Conservation (phyloP, 2,113 vertebrate genomes). For the Gymnogyps californianus region DNA sequence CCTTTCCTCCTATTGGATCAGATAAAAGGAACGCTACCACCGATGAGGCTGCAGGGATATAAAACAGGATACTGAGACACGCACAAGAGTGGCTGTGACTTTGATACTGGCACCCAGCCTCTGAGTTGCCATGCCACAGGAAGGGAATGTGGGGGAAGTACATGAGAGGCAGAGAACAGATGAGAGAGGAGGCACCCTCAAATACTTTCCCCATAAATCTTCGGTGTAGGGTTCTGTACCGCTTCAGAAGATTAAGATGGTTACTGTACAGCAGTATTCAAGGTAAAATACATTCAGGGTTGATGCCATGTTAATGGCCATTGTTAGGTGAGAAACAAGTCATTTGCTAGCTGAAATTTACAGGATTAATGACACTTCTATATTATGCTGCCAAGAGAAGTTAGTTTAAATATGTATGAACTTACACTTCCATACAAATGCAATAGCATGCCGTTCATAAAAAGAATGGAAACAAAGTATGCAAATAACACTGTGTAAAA, state of each 20-base stretch:
- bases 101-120: not conserved
- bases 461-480: not conserved
- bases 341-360: not conserved
- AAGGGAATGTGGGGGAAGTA: not conserved
- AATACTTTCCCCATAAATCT: not conserved
- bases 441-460: not conserved
- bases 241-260: not conserved
- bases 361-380: not conserved
- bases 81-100: too few relatives aligned
- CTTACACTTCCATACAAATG: not conserved
- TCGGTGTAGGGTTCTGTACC: not conserved
- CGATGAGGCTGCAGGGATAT: not conserved
- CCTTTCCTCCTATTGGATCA: not conserved
- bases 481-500: not conserved
- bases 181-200: not conserved
- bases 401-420: slow-evolving; percentile 33
- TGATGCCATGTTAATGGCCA: not conserved
- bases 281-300: not conserved
- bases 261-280: not conserved
- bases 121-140: not conserved
- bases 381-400: not conserved
- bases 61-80: not conserved
- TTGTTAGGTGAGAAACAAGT: not conserved
- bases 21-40: not conserved
- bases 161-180: not conserved